Percentiles rank a stretch among this genome's conserved stretches.
Evolutionary conservation across 2,797 vertebrate species (phyloP).

Genomic region (Pyrocephalus nanus): DNA sequence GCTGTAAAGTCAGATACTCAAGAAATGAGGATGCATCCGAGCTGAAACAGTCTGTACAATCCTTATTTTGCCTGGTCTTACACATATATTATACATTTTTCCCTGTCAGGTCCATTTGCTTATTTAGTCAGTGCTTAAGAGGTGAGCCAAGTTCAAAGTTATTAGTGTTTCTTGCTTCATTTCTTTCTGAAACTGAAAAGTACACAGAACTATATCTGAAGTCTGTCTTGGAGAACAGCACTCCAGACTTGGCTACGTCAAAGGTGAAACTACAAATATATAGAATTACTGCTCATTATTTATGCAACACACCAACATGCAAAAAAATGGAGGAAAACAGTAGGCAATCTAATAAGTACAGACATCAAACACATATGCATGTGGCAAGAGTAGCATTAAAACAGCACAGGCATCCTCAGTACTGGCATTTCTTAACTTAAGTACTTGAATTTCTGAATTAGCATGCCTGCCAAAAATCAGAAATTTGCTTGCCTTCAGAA

Average conservation of each 20-base stretch:
- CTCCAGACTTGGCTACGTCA: neutral
- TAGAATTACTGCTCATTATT: neutral
- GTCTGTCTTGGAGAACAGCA: neutral
- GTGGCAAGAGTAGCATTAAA: neutral
- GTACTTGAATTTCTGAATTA: neutral
- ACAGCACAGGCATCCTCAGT: neutral
- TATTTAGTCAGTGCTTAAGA: neutral
- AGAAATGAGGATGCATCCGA: neutral
- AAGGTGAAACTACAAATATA: neutral
- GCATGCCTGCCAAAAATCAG: neutral
- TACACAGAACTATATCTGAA: neutral
- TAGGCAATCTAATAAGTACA: accelerated
- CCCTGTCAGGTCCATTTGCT: neutral
- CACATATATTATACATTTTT: neutral
- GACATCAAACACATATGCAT: neutral
- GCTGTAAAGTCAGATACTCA: neutral
- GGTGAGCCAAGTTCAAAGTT: neutral
- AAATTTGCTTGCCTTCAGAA: neutral
- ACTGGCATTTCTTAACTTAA: neutral
- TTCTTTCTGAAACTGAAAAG: neutral
- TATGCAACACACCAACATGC: neutral
- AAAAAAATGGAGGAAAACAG: neutral
- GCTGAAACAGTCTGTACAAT: neutral
- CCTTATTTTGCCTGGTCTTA: neutral
- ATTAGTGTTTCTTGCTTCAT: neutral